Conservation (phyloP, 2,797 vertebrate species). For the Cheirogaleus major region DNA sequence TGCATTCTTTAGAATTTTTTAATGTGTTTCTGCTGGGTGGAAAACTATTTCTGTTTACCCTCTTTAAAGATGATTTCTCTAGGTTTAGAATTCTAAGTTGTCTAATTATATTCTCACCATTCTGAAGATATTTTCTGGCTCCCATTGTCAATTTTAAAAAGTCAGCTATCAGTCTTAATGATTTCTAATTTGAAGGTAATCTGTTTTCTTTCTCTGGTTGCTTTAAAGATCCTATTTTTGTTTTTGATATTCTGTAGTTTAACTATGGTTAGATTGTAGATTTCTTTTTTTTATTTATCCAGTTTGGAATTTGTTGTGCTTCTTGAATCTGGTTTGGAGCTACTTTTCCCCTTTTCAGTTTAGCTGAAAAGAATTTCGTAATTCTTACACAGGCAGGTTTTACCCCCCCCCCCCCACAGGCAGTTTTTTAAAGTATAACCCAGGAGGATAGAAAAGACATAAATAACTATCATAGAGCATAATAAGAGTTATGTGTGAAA, state of each 20-base stretch:
- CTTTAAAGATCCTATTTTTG: background rate
- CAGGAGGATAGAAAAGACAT: background rate
- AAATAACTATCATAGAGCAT: background rate
- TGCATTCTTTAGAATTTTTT: background rate
- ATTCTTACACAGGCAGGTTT: background rate
- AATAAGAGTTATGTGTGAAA: background rate
- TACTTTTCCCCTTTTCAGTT: background rate
- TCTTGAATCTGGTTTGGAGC: background rate
- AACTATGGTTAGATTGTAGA: background rate
- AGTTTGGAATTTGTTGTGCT: background rate
- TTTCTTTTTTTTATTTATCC: background rate
- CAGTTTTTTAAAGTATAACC: background rate
- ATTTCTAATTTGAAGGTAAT: constrained; percentile 11
- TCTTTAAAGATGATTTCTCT: background rate
- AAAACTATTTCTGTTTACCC: background rate
- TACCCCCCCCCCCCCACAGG: background rate
- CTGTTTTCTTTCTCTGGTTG: background rate
- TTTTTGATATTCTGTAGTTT: background rate
- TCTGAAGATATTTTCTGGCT: constrained; percentile 17
- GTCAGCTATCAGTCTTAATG: background rate
- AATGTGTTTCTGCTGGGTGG: background rate
- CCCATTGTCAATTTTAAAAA: constrained; percentile 15
- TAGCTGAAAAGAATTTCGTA: background rate
- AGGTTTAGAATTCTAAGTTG: constrained; percentile 33
- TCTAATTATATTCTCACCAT: background rate